phyloP scores from a whole-genome alignment of 2,113 vertebrate genomes.

The Dipodomys spectabilis region DNA sequence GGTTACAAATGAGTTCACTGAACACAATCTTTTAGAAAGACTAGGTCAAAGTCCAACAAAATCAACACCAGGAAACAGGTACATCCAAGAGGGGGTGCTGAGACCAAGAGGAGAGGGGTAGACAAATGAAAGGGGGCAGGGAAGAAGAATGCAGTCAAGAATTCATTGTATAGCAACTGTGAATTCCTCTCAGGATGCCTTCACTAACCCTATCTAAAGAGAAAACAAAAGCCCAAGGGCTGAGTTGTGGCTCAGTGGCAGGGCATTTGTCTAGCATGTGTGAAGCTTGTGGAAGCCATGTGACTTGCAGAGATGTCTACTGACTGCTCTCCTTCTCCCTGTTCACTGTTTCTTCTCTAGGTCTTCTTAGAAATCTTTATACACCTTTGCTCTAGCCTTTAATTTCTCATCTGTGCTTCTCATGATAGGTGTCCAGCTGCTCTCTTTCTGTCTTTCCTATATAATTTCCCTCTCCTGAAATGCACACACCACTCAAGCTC shows the following conservation, averaged over 20 bases:
- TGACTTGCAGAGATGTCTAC: background rate
- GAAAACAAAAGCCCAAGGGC: too few relatives aligned
- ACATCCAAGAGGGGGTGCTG: too few relatives aligned
- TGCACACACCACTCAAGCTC: constrained; percentile 1
- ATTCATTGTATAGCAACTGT: background rate
- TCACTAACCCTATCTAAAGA: too few relatives aligned
- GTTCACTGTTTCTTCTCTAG: background rate
- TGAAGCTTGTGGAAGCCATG: background rate
- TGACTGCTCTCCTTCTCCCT: background rate
- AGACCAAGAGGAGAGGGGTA: too few relatives aligned
- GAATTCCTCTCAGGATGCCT: background rate
- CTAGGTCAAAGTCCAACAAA: too few relatives aligned
- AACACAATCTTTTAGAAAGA: too few relatives aligned
- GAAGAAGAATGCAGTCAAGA: too few relatives aligned
- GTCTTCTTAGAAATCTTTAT: background rate
- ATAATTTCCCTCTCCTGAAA: constrained; percentile 52
- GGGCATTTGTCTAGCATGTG: background rate
- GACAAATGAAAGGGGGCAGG: too few relatives aligned
- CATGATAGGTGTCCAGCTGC: constrained; percentile 47
- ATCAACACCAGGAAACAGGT: too few relatives aligned
- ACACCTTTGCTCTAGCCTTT: constrained; percentile 44
- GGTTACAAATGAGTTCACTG: too few relatives aligned
- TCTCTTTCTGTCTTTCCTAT: constrained; percentile 57
- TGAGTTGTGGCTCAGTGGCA: too few relatives aligned
- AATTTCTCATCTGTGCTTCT: constrained; percentile 46